A percentile compares a stretch with the other conserved stretches of the same genome.
Conservation (phyloP, 2,113 vertebrate genomes). For the Brachyistius frenatus region DNA sequence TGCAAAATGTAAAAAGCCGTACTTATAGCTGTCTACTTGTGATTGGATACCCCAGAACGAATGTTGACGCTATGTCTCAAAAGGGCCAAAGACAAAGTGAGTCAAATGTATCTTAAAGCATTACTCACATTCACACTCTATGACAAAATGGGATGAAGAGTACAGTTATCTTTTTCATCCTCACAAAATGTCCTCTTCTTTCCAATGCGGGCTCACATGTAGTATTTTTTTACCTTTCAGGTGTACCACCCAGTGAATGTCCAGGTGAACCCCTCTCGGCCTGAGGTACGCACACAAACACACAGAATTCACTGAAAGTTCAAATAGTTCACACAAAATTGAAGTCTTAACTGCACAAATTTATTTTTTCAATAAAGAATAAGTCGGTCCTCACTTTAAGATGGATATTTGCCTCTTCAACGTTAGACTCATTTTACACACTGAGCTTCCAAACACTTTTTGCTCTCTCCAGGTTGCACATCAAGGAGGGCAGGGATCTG, state of each 20-base stretch:
- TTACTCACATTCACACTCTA: too few species aligned
- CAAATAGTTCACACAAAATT: neutral
- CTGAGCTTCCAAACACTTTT: neutral
- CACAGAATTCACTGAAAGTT: constrained; percentile 1
- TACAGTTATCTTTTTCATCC: too few species aligned
- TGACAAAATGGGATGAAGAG: too few species aligned
- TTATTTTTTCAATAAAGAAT: neutral
- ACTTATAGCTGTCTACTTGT: too few species aligned
- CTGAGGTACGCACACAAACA: constrained; percentile 34
- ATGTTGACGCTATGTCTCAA: too few species aligned
- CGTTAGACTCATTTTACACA: neutral
- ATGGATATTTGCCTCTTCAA: too few species aligned
- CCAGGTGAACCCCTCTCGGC: neutral
- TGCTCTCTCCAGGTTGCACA: constrained; percentile 24
- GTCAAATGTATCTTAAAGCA: too few species aligned
- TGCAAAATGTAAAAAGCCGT: too few species aligned
- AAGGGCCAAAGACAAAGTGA: too few species aligned
- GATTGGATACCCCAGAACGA: too few species aligned
- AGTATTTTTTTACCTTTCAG: constrained; percentile 13
- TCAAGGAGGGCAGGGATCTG: neutral
- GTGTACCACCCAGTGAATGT: constrained; percentile 9
- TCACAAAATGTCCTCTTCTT: neutral
- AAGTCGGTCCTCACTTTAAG: neutral
- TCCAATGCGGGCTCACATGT: neutral
- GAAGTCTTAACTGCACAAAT: too few species aligned